phyloP scores from a whole-genome alignment of 2,113 vertebrate genomes.

The Cephalophus harveyi region DNA sequence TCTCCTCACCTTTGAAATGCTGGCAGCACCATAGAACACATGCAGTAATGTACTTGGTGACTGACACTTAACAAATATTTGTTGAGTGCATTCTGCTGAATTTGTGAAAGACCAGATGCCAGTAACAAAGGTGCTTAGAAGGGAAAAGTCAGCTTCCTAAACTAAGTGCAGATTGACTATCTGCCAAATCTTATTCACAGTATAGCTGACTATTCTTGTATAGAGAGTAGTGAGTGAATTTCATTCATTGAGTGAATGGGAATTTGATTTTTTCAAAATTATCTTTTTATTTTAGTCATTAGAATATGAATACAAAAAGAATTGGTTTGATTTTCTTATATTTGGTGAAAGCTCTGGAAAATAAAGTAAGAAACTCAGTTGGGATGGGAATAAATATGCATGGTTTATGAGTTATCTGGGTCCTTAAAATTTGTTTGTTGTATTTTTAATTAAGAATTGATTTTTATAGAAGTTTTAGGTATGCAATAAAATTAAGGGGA shows the following conservation, averaged over 20 bases:
- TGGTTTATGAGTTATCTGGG: not conserved
- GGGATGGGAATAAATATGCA: not conserved
- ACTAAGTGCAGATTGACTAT: not conserved
- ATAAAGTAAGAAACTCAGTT: not conserved
- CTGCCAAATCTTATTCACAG: not conserved
- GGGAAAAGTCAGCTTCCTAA: not conserved
- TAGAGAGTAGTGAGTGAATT: not conserved
- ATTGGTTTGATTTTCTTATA: not conserved
- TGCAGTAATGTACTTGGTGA: not conserved
- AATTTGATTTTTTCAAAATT: not conserved
- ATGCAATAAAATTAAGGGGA: not conserved
- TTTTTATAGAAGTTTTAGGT: not conserved
- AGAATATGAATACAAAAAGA: not conserved
- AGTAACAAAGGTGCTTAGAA: not conserved
- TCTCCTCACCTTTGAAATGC: not conserved
- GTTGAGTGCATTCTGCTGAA: not conserved
- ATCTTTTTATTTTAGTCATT: not conserved
- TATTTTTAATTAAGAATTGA: not conserved
- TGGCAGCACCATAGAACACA: rapidly evolving
- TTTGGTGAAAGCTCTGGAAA: not conserved
- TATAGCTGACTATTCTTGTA: not conserved
- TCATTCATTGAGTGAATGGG: not conserved
- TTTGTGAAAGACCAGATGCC: not conserved
- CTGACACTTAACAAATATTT: not conserved
- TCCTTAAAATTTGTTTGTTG: not conserved